A percentile compares a stretch with the other conserved stretches of the same genome.
These are phyloP conservation scores for Sardinella longiceps DNA, from an alignment of 2,797 vertebrate genomes.

Conservation along the genomic window DNA sequence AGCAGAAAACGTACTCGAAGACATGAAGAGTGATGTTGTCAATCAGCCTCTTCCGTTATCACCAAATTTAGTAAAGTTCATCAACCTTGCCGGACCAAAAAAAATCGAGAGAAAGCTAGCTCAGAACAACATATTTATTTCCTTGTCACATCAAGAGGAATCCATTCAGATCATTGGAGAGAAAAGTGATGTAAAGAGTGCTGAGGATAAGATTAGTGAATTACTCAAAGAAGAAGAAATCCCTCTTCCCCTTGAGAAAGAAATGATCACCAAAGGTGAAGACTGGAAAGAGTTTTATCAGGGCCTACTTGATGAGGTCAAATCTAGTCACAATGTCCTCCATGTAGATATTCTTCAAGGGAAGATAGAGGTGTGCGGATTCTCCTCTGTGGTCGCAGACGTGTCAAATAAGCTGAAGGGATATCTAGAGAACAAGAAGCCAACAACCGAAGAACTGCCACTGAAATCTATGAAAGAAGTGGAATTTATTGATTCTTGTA, in stretches of 20 bases:
- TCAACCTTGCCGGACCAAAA: conserved; percentile 54
- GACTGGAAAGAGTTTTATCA: conserved; percentile 48
- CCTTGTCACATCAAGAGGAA: conserved; percentile 38
- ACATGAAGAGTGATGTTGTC: conserved; percentile 42
- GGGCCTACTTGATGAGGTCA: conserved; percentile 42
- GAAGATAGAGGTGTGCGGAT: conserved; percentile 57
- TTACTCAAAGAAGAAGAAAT: conserved; percentile 56
- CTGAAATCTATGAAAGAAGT: conserved; percentile 48
- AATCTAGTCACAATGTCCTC: conserved; percentile 40
- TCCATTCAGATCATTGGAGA: conserved; percentile 53
- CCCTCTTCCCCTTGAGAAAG: conserved; percentile 44
- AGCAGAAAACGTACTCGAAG: conserved; percentile 49
- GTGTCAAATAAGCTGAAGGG: conserved; percentile 51
- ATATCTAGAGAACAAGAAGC: conserved; percentile 57
- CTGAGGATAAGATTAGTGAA: conserved; percentile 49
- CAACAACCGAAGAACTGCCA: conserved; percentile 40
- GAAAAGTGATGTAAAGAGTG: conserved; percentile 46
- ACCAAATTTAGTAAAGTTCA: conserved; percentile 45
- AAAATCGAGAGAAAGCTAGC: conserved; percentile 56
- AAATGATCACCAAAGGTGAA: conserved; percentile 34
- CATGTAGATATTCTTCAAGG: conserved; percentile 41
- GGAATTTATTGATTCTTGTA: conserved; percentile 53
- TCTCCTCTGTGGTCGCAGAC: conserved; percentile 50
- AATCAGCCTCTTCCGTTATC: conserved; percentile 50
- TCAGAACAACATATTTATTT: conserved; percentile 50